Evolutionary conservation across 2,113 vertebrate genomes (phyloP), one percentile per base, ranked within the genome.

Genomic region (Abramis brama): DNA sequence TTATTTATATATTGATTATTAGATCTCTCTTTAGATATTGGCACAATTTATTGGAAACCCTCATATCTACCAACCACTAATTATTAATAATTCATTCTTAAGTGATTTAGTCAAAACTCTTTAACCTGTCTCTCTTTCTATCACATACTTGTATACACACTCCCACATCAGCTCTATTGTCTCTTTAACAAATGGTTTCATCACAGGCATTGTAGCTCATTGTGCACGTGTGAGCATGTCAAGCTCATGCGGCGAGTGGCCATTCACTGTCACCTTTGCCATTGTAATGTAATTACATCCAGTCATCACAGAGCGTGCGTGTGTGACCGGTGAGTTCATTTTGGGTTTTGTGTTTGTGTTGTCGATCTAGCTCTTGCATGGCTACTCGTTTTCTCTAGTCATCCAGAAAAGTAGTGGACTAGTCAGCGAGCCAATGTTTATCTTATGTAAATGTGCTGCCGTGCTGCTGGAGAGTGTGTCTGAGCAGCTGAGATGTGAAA

Each of bases 221-320:
- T 81, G 78, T 79, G 64, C 64, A 47, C 19, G 64, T 77, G 47
- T 70, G 50, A 71, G 57, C 23, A 33, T 87, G 60, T 83, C 45
- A n/a, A 80, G 36, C 66, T 83, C 45, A n/a, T 83, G 47, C 57
- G 70, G 70, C n/a, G 66, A 73, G 66, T 43, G 50, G 50, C 75
- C 86, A 85, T 74, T 84, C 15, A 27, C 68, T 15, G 81, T 36
- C 85, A 87, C 84, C 77, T 12, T 86, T 83, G 81, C 70, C 85
- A 85, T 84, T 78, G 77, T 87, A 19, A 62, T 89, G 84, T 90
- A 90, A 92, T 91, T 88, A 91, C 89, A 92, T 87, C 87, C 87
- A 0, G 50, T 75, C 47, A 86, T 83, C 85, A 84, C 68, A 75
- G 70, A 79, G 90, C 82, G 73, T 70, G 36, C 30, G 45, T 33